These are phyloP conservation scores for Stictocephala bisonia DNA, from an alignment of 2,888 invertebrate species.

Conservation along the genomic window DNA sequence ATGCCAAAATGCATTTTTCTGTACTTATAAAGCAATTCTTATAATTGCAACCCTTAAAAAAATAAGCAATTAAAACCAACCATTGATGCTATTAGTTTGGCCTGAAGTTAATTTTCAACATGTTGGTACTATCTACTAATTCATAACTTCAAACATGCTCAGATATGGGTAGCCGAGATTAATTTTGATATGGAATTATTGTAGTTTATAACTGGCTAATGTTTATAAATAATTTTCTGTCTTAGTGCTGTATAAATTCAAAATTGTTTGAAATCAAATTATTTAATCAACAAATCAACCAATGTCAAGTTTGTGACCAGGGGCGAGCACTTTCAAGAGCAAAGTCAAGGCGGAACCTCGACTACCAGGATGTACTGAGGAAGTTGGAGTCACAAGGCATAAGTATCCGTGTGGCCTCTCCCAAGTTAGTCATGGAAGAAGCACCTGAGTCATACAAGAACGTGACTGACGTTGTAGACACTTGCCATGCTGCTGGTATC, in stretches of 20 bases:
- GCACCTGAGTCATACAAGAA: constrained; percentile 99
- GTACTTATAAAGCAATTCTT: no score
- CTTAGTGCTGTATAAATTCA: not conserved
- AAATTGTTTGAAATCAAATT: not conserved
- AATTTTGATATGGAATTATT: not conserved
- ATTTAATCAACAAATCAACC: not conserved
- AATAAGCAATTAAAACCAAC: no score
- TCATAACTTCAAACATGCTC: no score
- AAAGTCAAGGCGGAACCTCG: constrained; percentile 95
- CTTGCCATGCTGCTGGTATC: constrained; percentile 97
- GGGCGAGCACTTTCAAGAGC: constrained; percentile 95
- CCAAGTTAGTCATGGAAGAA: constrained; percentile 99
- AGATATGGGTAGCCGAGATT: no score
- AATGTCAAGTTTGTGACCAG: constrained; percentile 6
- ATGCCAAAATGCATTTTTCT: no score
- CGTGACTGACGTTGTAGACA: constrained; percentile 99
- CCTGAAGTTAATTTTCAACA: no score
- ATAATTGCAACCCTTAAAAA: no score
- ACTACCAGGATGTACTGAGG: constrained; percentile 89
- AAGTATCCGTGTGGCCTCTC: constrained; percentile 97
- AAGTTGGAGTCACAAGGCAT: constrained; percentile 84
- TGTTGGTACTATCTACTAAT: no score
- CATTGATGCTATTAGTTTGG: no score
- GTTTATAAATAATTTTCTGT: not conserved
- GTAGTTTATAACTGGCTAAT: not conserved